phyloP scores from a whole-genome alignment of 2,888 invertebrate species.

The Malthinus flaveolus region DNA sequence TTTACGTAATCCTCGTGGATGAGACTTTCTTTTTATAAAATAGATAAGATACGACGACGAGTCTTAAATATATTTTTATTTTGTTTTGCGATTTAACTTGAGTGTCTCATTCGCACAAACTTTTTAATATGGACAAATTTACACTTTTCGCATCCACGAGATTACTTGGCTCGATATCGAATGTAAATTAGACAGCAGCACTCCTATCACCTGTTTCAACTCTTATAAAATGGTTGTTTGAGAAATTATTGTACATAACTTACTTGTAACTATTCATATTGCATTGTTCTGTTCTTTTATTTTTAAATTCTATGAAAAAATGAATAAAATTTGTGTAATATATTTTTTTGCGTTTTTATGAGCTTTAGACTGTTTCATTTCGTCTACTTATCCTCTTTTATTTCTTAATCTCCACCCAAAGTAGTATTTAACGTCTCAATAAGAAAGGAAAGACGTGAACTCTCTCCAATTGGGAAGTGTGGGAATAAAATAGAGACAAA shows the following conservation, averaged over 20 bases:
- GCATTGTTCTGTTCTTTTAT: conserved; percentile 58
- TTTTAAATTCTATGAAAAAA: conserved; percentile 57
- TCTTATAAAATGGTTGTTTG: conserved; percentile 52
- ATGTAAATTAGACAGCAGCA: conserved; percentile 46
- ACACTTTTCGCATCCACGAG: conserved; percentile 13
- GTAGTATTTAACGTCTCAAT: no score
- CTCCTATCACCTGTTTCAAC: conserved; percentile 52
- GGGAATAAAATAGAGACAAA: no score
- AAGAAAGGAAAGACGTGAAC: no score
- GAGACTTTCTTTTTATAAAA: no score
- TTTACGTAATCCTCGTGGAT: no score
- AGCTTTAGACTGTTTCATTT: no score
- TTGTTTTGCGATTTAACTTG: no score
- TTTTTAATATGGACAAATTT: conserved; percentile 2
- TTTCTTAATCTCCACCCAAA: no score
- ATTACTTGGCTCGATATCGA: conserved; percentile 18
- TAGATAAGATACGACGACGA: no score
- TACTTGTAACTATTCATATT: conserved; percentile 60
- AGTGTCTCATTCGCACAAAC: conserved; percentile 21
- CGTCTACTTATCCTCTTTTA: no score
- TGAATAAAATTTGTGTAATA: conserved; percentile 60
- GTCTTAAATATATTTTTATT: no score
- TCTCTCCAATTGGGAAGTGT: no score
- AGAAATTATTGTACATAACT: conserved; percentile 57
- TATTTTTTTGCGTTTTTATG: conserved; percentile 40